These are phyloP conservation scores for Caenorhabditis sulstoni DNA, from an alignment of 2,888 invertebrate genomes.

Conservation along the genomic window DNA sequence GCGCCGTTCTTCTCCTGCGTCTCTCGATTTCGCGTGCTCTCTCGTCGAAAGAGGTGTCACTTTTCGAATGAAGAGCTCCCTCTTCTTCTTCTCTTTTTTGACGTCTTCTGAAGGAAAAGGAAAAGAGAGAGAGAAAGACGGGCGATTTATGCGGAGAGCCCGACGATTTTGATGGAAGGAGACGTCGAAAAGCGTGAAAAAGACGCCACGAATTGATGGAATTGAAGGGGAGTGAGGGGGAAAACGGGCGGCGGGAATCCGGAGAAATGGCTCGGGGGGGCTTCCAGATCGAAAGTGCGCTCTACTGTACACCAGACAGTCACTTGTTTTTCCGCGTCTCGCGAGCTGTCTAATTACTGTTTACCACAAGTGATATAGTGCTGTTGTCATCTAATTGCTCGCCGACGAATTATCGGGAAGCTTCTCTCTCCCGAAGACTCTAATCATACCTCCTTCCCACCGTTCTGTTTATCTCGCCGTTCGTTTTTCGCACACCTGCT, in stretches of 20 bases:
- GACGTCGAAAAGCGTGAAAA: constrained; percentile 40
- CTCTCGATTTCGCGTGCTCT: background rate
- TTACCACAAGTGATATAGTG: constrained; percentile 9
- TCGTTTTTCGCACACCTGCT: background rate
- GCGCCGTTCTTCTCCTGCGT: background rate
- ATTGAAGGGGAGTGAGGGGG: constrained; percentile 19
- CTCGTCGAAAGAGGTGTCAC: constrained; percentile 29
- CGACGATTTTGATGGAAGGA: constrained; percentile 42
- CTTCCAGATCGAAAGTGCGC: no score
- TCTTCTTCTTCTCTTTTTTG: constrained; percentile 1
- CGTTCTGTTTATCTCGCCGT: background rate
- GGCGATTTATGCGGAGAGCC: constrained; percentile 28
- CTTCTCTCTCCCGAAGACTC: background rate
- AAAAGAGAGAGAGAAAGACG: constrained; percentile 13
- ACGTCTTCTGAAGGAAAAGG: background rate
- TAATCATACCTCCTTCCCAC: background rate
- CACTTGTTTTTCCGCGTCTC: background rate
- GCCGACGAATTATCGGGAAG: background rate
- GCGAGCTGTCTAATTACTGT: background rate
- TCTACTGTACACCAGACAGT: background rate
- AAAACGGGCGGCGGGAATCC: background rate
- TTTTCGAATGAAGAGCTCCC: constrained; percentile 25
- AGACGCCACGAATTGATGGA: constrained; percentile 26
- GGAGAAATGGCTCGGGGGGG: background rate
- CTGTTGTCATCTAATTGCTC: constrained; percentile 10